phyloP scores from a whole-genome alignment of 2,113 vertebrate species.

The Halcyon malimbica region DNA sequence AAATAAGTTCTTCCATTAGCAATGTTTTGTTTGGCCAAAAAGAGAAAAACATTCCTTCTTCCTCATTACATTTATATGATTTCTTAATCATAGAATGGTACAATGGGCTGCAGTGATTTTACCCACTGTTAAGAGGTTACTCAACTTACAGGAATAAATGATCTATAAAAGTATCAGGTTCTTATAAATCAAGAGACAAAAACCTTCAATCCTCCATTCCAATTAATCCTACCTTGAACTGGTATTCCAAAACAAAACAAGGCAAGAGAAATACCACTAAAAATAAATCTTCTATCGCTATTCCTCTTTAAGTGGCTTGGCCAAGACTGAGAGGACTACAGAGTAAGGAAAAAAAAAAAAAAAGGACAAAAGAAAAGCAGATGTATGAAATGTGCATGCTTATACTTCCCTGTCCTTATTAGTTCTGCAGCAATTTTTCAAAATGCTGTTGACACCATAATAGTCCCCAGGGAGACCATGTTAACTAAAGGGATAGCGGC shows the following conservation, averaged over 20 bases:
- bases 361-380: neutral
- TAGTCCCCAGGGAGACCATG: neutral
- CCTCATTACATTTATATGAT: neutral
- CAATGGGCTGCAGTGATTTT: neutral
- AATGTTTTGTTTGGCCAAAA: neutral
- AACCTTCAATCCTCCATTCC: neutral
- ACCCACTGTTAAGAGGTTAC: neutral
- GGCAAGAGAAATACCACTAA: neutral
- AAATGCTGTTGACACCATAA: slow-evolving; percentile 1
- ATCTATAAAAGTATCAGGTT: neutral
- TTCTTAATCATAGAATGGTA: neutral
- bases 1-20: neutral
- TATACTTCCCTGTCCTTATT: neutral
- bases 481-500: slow-evolving; percentile 15
- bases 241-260: neutral
- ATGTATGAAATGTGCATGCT: neutral
- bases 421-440: slow-evolving; percentile 28
- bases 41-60: neutral
- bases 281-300: neutral
- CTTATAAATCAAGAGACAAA: neutral
- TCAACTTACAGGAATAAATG: neutral
- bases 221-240: neutral
- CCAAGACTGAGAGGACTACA: neutral
- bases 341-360: neutral
- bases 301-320: neutral